Conservation (phyloP, 1,140 invertebrate species). For the Drosophila ficusphila region DNA sequence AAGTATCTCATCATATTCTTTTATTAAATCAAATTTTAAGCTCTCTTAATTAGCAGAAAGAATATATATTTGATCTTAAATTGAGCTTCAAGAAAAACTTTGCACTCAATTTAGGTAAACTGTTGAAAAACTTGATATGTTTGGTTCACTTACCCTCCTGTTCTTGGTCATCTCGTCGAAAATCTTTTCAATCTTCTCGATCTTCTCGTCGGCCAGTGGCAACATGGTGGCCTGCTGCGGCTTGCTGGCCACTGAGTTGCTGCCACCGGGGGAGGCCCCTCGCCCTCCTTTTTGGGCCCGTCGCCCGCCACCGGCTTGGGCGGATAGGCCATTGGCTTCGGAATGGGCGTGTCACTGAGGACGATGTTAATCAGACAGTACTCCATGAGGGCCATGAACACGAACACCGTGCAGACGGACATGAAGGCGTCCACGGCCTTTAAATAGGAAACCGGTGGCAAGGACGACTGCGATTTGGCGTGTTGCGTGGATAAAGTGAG, state of each 20-base stretch:
- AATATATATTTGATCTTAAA: too few relatives aligned
- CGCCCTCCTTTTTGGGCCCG: constrained; percentile 62
- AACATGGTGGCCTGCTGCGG: constrained; percentile 55
- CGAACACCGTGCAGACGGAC: constrained; percentile 95
- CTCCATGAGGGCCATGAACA: constrained; percentile 97
- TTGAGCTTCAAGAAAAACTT: too few relatives aligned
- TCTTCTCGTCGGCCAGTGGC: constrained; percentile 73
- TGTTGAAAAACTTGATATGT: neutral
- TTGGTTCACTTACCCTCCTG: constrained; percentile 52
- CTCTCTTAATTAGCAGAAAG: too few relatives aligned
- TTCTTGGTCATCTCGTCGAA: constrained; percentile 83
- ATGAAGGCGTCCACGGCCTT: constrained; percentile 96
- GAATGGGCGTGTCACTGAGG: constrained; percentile 85
- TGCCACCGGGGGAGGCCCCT: constrained; percentile 44
- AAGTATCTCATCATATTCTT: too few relatives aligned
- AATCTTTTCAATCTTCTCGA: constrained; percentile 82
- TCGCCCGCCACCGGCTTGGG: constrained; percentile 77
- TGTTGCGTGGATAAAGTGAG: constrained; percentile 96
- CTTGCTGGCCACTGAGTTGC: constrained; percentile 36
- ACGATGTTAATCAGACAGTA: constrained; percentile 96
- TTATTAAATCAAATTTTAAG: too few relatives aligned
- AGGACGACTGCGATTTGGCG: constrained; percentile 94
- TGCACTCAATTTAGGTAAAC: too few relatives aligned
- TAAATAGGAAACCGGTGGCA: constrained; percentile 95
- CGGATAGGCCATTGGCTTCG: constrained; percentile 82